Conservation (phyloP, 2,113 vertebrate genomes). For the Bombycilla garrulus region DNA sequence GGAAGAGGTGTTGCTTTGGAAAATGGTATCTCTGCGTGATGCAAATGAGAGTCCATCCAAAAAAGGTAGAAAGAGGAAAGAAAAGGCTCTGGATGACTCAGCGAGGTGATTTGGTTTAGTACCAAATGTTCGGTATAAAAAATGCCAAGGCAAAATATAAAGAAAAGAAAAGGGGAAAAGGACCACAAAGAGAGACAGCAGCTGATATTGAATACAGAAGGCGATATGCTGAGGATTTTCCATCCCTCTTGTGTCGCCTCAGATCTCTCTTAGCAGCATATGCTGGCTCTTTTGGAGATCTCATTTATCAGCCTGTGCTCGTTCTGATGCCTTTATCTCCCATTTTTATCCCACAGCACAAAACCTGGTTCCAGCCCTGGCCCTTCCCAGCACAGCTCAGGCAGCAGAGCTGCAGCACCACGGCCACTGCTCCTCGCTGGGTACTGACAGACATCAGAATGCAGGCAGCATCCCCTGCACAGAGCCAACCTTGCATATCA, state of each 20-base stretch:
- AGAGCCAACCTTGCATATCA: conserved; percentile 38
- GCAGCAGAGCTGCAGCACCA: not conserved
- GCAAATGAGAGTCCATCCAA: not conserved
- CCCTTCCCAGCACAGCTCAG: not conserved
- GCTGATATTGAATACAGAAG: not conserved
- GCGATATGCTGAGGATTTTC: not conserved
- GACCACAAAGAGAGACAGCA: not conserved
- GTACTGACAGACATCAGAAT: not conserved
- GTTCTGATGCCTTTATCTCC: not conserved
- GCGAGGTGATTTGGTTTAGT: not conserved
- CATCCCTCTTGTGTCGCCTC: not conserved
- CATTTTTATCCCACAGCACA: not conserved
- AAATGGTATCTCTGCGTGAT: not conserved
- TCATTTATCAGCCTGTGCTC: not conserved
- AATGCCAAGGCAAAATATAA: not conserved
- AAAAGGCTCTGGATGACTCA: conserved; percentile 20
- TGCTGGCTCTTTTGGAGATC: not conserved
- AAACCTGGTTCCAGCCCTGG: not conserved
- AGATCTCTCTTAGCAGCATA: not conserved
- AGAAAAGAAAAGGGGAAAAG: not conserved
- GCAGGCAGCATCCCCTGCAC: conserved; percentile 15
- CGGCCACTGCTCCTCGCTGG: not conserved
- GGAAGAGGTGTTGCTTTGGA: not conserved
- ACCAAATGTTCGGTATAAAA: not conserved
- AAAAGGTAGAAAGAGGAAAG: not conserved